These are phyloP conservation scores for Drosophila equinoxialis DNA, from an alignment of 1,140 invertebrate species.

Conservation along the genomic window DNA sequence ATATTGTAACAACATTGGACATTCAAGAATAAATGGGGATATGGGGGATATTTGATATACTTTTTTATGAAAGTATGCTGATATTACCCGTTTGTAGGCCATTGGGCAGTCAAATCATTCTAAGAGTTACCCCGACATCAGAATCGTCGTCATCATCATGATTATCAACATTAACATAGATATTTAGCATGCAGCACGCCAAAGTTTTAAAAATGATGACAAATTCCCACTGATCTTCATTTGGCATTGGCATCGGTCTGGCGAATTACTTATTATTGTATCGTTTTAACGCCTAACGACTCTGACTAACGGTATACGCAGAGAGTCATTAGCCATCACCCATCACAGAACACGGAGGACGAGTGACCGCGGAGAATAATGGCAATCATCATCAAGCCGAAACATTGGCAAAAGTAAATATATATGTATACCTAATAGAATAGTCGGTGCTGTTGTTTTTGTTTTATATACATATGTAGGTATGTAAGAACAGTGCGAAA, in stretches of 20 bases:
- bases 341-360: slow-evolving; percentile 11
- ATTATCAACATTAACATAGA: background rate
- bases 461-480: background rate
- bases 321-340: slow-evolving; percentile 51
- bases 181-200: background rate
- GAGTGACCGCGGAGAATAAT: background rate
- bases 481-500: slow-evolving; percentile 30
- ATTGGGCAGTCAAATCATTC: too few species aligned
- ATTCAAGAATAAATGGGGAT: too few species aligned
- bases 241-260: background rate
- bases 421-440: background rate
- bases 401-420: slow-evolving; percentile 42
- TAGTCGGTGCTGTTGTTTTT: background rate
- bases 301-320: slow-evolving; percentile 51
- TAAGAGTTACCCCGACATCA: too few species aligned
- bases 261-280: slow-evolving; percentile 63
- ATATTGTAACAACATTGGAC: too few species aligned
- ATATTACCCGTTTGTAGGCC: too few species aligned
- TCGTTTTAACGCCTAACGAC: slow-evolving; percentile 70
- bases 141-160: too few species aligned
- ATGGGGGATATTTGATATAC: too few species aligned
- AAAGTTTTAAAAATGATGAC: slow-evolving; percentile 11
- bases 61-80: too few species aligned
- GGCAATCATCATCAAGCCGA: slow-evolving; percentile 72
- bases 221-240: slow-evolving; percentile 15